A percentile compares a stretch with the other conserved stretches of the same genome.
phyloP scores from a whole-genome alignment of 2,888 invertebrate genomes.

The Cantharis rustica region DNA sequence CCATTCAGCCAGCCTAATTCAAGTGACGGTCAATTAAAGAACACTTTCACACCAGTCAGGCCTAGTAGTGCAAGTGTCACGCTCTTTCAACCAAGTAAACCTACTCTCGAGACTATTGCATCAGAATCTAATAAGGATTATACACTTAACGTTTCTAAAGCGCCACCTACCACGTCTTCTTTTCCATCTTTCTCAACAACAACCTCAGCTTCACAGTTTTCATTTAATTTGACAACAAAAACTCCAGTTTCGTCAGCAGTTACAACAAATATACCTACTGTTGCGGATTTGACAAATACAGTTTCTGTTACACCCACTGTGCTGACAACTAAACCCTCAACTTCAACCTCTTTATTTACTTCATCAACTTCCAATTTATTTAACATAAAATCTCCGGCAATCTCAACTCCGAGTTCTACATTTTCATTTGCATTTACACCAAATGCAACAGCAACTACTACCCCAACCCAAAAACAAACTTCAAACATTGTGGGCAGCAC shows the following conservation, averaged over 20 bases:
- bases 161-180: constrained; percentile 1
- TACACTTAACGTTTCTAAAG: background rate
- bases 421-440: background rate
- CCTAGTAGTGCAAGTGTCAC: background rate
- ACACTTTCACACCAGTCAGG: background rate
- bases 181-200: constrained; percentile 29
- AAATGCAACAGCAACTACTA: background rate
- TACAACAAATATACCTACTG: constrained; percentile 8
- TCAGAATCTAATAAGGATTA: background rate
- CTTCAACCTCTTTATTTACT: background rate
- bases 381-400: background rate
- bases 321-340: background rate
- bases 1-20: background rate
- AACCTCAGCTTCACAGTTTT: constrained; percentile 8
- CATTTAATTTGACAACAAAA: constrained; percentile 11
- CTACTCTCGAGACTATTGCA: background rate
- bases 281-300: background rate
- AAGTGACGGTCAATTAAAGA: background rate
- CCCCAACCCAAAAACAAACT: background rate
- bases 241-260: background rate
- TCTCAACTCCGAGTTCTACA: background rate
- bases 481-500: background rate
- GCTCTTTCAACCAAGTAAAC: background rate
- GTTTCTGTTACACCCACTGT: background rate
- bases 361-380: background rate